Conservation (phyloP, 2,888 invertebrate species). For the Platycnemis pennipes region DNA sequence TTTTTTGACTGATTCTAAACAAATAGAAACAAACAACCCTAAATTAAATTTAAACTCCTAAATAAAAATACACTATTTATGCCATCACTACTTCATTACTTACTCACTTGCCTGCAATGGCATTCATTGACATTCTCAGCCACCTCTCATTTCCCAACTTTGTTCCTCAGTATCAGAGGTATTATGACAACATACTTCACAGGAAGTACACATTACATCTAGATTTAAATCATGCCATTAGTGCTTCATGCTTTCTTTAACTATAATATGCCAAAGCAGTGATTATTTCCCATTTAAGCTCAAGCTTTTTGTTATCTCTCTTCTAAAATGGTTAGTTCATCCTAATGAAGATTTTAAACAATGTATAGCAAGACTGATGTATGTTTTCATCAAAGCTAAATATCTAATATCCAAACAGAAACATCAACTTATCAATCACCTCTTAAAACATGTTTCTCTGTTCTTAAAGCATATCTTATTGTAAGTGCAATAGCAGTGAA, state of each 20-base stretch:
- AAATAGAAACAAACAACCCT: too few species aligned
- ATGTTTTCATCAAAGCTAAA: not conserved
- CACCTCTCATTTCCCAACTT: not conserved
- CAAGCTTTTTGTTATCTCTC: not conserved
- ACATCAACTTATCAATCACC: not conserved
- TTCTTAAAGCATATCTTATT: too few species aligned
- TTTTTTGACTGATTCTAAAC: too few species aligned
- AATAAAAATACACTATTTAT: too few species aligned
- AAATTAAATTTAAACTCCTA: too few species aligned
- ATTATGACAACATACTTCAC: not conserved
- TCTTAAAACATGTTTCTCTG: not conserved
- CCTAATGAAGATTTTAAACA: not conserved
- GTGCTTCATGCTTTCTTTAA: not conserved
- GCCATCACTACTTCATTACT: too few species aligned
- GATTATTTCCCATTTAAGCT: not conserved
- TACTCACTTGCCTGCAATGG: not conserved
- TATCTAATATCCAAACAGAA: not conserved
- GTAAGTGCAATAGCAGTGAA: not conserved
- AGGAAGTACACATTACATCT: not conserved
- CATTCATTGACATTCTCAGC: not conserved
- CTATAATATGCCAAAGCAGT: not conserved
- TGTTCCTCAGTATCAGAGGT: not conserved
- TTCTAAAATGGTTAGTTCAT: not conserved
- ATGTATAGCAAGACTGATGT: not conserved
- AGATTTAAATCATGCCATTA: not conserved